Evolutionary conservation across 2,888 invertebrate species (phyloP).

Genomic region (Harmothoe impar): DNA sequence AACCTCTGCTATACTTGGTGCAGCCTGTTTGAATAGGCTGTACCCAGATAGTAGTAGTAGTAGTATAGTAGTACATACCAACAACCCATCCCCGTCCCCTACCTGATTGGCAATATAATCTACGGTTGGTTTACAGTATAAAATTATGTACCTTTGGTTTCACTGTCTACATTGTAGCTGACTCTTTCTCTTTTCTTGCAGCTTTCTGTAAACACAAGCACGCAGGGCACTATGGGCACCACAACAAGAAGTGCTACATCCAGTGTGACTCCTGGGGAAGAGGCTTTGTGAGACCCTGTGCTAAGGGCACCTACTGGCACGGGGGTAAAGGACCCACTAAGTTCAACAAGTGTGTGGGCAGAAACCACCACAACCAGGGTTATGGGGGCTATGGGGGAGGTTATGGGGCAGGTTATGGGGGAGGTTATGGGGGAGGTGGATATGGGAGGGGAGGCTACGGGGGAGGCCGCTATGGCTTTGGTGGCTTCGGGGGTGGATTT

Average conservation of each 20-base stretch:
- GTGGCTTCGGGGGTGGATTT: neutral
- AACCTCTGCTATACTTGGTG: too few relatives aligned
- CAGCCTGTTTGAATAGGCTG: too few relatives aligned
- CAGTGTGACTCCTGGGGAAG: conserved; percentile 65
- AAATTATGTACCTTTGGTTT: too few relatives aligned
- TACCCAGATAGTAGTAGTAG: too few relatives aligned
- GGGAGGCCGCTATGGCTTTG: neutral
- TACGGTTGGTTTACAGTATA: too few relatives aligned
- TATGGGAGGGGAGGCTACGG: neutral
- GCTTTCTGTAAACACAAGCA: conserved; percentile 60
- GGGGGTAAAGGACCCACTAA: conserved; percentile 59
- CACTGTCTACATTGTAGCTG: too few relatives aligned
- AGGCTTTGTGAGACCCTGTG: conserved; percentile 63
- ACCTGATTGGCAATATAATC: too few relatives aligned
- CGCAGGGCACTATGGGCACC: conserved; percentile 63
- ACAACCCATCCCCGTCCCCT: too few relatives aligned
- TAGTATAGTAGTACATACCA: too few relatives aligned
- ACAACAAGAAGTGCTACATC: conserved; percentile 62
- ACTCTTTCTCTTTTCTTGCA: conserved; percentile 36
- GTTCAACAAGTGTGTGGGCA: conserved; percentile 61
- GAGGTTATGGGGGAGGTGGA: neutral
- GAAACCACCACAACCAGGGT: conserved; percentile 12
- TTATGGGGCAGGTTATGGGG: neutral
- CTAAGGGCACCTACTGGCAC: conserved; percentile 65
- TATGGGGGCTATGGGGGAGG: neutral